Base-by-base conservation (phyloP, 1,140 invertebrate genomes). In the Drosophila pseudoobscura region DNA sequence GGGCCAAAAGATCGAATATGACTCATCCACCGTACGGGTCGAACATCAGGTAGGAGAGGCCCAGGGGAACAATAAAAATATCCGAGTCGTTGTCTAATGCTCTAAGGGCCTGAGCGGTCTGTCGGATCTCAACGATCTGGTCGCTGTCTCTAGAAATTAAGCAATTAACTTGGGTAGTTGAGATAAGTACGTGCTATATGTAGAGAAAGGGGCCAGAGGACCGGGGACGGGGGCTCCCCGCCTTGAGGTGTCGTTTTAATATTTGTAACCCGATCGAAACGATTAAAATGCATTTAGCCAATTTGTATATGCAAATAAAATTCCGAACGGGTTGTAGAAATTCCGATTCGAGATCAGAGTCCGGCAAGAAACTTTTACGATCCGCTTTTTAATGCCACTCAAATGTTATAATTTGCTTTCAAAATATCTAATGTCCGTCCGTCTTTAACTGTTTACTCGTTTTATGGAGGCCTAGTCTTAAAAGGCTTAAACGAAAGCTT, bases 391-490 rank as follows among this genome's bases (percentile, higher is more conserved):
- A 74, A 65, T 77, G 60, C 46, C 51, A 53, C 55, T 61, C 78
- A 78, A 80, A 85, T 87, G 80, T 80, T 80, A 87, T 87, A 80
- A 87, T 88, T 85, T 78, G 61, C 83, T 87, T 75, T 87, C 52
- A 64, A 87, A 87, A 85, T 78, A 72, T 85, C 79, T 87, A 78
- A 87, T 70, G 68, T 35, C 54, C 53, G 43, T 31, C 45, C 50
- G 26, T 17, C 11, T 57, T 75, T 59, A 56, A 35, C 35, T 85
- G 62, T 75, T 64, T 71, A 51, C 26, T 41, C 45, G 50, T 58
- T 77, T 74, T 60, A 71, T 80, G 68, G 35, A 39, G 66, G 72
- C 75, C 55, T 45, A 39, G 8, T 26, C 54, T 49, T 44, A 70
- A 65, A 75, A 63, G 52, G 63, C 55, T 64, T 53, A 43, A 79